Base-by-base conservation (phyloP, 2,797 vertebrate species). In the Pangasius djambal region DNA sequence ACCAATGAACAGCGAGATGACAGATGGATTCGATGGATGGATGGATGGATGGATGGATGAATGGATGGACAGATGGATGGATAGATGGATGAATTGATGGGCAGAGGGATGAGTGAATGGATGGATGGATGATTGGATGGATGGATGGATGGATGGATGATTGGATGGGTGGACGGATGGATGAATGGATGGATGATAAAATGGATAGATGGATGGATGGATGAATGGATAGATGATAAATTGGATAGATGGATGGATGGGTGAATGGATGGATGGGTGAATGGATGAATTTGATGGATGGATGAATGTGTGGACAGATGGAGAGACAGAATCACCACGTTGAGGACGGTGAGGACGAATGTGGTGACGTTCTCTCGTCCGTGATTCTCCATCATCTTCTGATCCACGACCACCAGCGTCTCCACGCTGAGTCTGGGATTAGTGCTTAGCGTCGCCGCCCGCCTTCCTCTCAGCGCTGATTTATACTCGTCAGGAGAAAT, bases 331-430 rank as follows among this genome's bases (percentile, higher is more conserved):
- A 40, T 94, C 94, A 98, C 98, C 97, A 98, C 98, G 92, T 98
- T 98, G 34, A 98, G 96, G 34, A 98, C 94, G 3, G 98, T 98
- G 25, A 98, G 95, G 72, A 98, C 97, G 18, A 98, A 98, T 55
- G 97, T 98, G 69, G 98, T 98, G 84, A 98, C 96, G 89, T 98
- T 98, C 86, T 97, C 96, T 2, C 95, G 96, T n/a, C 98, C 97
- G 0, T 98, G 97, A 93, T 94, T 97, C 57, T 96, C 95, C 96
- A 97, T 97, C 98, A 98, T 98, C 93, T 95, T 96, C 61, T 91
- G 96, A 94, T 98, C 98, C 2, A 98, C 97, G 88, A 98, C 98
- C 91, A 98, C 97, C 91, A 98, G 92, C 0, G 96, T 98, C 95
- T 98, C 98, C 89, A 98, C 97, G 1, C 97, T 98, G 88, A 97